Conservation (phyloP, 2,888 invertebrate genomes). For the Dolichomitus sp. region DNA sequence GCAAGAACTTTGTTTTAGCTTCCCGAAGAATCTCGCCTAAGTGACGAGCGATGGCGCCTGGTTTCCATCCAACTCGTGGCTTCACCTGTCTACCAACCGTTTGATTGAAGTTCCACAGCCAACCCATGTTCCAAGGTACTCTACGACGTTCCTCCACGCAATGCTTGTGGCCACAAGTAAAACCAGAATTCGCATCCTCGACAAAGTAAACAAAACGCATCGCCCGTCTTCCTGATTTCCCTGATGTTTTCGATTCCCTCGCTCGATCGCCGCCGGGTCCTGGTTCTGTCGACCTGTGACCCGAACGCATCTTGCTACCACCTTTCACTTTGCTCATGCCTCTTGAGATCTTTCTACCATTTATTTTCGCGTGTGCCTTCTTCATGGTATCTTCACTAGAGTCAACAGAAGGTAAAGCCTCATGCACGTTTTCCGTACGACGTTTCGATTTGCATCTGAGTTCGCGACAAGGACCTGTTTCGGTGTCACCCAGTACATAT, state of each 20-base stretch:
- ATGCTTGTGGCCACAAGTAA: constrained; percentile 78
- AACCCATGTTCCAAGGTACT: constrained; percentile 83
- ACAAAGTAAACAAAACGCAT: constrained; percentile 79
- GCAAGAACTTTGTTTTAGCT: constrained; percentile 70
- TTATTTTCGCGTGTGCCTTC: constrained; percentile 39
- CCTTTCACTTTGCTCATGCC: constrained; percentile 18
- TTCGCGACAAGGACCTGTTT: constrained; percentile 77
- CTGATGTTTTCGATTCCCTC: constrained; percentile 42
- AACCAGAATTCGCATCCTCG: constrained; percentile 78
- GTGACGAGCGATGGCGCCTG: constrained; percentile 79
- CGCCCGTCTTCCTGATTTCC: constrained; percentile 64
- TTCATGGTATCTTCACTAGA: constrained; percentile 26
- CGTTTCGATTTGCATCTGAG: constrained; percentile 74
- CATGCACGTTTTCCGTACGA: constrained; percentile 30
- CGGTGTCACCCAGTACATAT: constrained; percentile 56
- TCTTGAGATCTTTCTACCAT: constrained; percentile 16
- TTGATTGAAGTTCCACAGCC: constrained; percentile 80
- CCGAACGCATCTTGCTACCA: constrained; percentile 24
- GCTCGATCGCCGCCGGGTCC: constrained; percentile 68
- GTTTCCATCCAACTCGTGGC: constrained; percentile 81
- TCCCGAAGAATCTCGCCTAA: constrained; percentile 73
- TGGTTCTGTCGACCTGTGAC: constrained; percentile 21
- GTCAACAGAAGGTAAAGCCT: constrained; percentile 1
- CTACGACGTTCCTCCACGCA: constrained; percentile 76
- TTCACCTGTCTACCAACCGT: constrained; percentile 72